A percentile compares a stretch with the other conserved stretches of the same genome.
phyloP scores from a whole-genome alignment of 2,888 invertebrate genomes.

The Drosophila mercatorum region DNA sequence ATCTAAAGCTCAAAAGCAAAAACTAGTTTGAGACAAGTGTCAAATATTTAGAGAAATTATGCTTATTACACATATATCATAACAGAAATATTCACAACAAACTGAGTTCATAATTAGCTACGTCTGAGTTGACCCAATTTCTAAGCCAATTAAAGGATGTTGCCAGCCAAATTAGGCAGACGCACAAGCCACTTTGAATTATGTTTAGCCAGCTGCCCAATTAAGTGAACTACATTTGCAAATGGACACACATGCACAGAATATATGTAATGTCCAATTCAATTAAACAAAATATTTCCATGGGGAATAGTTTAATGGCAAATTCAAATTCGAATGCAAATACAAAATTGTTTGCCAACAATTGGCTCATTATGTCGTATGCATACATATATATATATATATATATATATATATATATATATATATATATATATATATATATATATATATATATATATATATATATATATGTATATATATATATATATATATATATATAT shows the following conservation, averaged over 20 bases:
- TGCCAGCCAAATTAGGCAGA: not conserved
- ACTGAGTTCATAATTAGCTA: not conserved
- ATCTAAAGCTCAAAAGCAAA: not conserved
- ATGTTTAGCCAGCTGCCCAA: not conserved
- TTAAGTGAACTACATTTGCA: not conserved
- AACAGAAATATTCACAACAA: not conserved
- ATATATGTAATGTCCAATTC: conserved; percentile 20
- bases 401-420: not conserved
- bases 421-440: not conserved
- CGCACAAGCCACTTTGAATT: not conserved
- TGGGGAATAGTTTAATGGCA: conserved; percentile 7
- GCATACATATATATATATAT: not conserved
- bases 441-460: not conserved
- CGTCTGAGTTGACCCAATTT: not conserved
- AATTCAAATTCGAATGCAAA: conserved; percentile 17
- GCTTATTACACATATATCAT: too few species aligned
- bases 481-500: not conserved
- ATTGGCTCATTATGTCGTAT: conserved; percentile 38
- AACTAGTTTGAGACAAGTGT: too few species aligned
- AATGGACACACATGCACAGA: not conserved
- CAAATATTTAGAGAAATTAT: not conserved
- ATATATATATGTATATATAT: not conserved
- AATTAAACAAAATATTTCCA: conserved; percentile 39
- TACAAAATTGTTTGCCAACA: conserved; percentile 10
- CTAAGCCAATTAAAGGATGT: not conserved